A percentile compares a stretch with the other conserved stretches of the same genome.
Conservation (phyloP, 2,113 vertebrate genomes). For the Salvelinus alpinus region DNA sequence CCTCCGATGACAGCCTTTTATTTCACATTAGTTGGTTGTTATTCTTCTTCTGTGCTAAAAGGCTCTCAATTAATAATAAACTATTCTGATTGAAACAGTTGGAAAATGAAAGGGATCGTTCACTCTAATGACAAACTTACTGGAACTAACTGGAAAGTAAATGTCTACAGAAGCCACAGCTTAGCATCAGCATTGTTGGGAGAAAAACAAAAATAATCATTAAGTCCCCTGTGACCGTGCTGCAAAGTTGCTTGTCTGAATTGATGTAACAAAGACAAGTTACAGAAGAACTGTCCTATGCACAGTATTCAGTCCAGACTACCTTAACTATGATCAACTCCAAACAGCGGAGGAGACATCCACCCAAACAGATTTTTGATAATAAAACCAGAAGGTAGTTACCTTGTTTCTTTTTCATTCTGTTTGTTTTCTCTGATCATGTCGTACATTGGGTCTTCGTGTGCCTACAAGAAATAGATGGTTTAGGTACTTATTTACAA, state of each 20-base stretch:
- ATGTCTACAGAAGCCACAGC: background rate
- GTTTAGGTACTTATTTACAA: background rate
- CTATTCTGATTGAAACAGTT: too few relatives aligned
- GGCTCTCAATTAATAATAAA: too few relatives aligned
- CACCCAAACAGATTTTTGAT: slow-evolving; percentile 22
- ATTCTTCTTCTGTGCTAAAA: too few relatives aligned
- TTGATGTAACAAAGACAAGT: slow-evolving; percentile 1
- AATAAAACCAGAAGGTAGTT: slow-evolving; percentile 12
- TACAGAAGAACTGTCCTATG: slow-evolving; percentile 22
- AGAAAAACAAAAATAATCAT: background rate
- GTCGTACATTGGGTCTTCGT: slow-evolving; percentile 96
- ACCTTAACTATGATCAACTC: background rate
- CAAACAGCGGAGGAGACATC: slow-evolving; percentile 9
- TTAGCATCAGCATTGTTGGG: background rate
- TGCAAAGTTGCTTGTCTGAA: slow-evolving; percentile 30
- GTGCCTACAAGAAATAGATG: slow-evolving; percentile 76
- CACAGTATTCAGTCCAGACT: slow-evolving; percentile 32
- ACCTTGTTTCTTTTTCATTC: slow-evolving; percentile 91
- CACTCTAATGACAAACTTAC: too few relatives aligned
- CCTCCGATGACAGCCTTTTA: too few relatives aligned
- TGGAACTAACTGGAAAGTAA: too few relatives aligned
- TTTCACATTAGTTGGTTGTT: too few relatives aligned
- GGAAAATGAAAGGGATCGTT: too few relatives aligned
- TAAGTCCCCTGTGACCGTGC: background rate
- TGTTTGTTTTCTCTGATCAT: slow-evolving; percentile 89